Evolutionary conservation across 2,113 vertebrate genomes (phyloP).

Genomic region (Saimiri boliviensis): DNA sequence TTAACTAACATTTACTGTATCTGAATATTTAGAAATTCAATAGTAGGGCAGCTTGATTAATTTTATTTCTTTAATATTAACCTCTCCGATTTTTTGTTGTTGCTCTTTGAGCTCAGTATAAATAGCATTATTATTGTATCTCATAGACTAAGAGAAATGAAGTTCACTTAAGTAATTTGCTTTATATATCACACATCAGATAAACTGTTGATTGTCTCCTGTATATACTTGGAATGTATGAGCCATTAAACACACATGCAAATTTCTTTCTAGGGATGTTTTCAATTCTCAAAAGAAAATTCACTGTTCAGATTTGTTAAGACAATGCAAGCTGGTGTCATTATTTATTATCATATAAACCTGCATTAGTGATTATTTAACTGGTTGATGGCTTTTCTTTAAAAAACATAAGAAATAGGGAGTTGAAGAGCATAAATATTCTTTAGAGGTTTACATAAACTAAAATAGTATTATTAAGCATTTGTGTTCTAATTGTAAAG

Average conservation of each 20-base stretch:
- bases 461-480: background rate
- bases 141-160: background rate
- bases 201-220: background rate
- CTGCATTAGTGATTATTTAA: background rate
- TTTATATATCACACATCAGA: background rate
- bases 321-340: background rate
- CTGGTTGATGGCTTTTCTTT: background rate
- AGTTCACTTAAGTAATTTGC: background rate
- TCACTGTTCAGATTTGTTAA: background rate
- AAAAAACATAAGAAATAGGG: background rate
- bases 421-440: background rate
- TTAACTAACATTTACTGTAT: background rate
- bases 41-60: background rate
- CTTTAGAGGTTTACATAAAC: background rate
- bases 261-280: background rate
- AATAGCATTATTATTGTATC: background rate
- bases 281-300: constrained; percentile 36
- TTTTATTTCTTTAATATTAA: background rate
- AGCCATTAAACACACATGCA: background rate
- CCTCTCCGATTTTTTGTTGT: background rate
- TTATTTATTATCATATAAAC: constrained; percentile 43
- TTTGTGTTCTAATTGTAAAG: background rate
- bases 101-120: constrained; percentile 1
- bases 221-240: background rate
- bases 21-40: background rate